Percentiles rank a stretch among this genome's conserved stretches.
phyloP scores from a whole-genome alignment of 2,113 vertebrate species.

The Xerus inauris region DNA sequence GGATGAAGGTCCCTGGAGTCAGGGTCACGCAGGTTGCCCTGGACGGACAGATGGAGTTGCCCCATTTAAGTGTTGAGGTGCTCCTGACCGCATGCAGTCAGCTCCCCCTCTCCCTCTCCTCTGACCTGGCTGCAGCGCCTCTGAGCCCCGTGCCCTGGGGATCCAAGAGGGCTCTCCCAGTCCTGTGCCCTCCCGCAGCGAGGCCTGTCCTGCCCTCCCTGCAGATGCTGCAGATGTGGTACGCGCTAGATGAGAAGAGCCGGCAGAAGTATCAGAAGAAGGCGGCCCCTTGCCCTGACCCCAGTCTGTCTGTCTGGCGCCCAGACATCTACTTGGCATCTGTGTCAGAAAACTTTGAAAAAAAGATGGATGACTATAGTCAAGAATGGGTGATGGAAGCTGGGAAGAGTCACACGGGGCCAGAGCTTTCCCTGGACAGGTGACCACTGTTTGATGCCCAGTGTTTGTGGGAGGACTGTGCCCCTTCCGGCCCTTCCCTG shows the following conservation, averaged over 20 bases:
- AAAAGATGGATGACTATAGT: conserved; percentile 88
- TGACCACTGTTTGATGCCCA: conserved; percentile 60
- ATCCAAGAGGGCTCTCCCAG: not conserved
- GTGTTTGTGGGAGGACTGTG: fast-evolving
- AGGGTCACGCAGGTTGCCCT: fast-evolving
- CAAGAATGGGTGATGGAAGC: conserved; percentile 78
- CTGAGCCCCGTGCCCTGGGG: not conserved
- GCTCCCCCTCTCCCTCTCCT: not conserved
- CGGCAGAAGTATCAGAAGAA: conserved; percentile 90
- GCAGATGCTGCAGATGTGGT: conserved; percentile 93
- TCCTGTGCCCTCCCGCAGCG: not conserved
- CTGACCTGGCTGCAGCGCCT: not conserved
- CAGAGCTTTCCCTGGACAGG: conserved; percentile 87
- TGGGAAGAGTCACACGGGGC: not conserved
- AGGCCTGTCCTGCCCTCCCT: not conserved
- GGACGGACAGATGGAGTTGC: fast-evolving
- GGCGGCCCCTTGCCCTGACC: conserved; percentile 91
- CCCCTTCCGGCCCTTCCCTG: not conserved
- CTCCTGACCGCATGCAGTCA: not conserved
- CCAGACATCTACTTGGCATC: conserved; percentile 95
- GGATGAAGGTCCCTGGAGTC: not conserved
- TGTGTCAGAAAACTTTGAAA: conserved; percentile 94
- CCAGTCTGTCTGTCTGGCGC: conserved; percentile 89
- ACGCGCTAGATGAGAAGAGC: conserved; percentile 86
- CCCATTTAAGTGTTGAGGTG: not conserved